A percentile compares a stretch with the other conserved stretches of the same genome.
Conservation (phyloP, 2,888 invertebrate genomes). For the Hirudinaria manillensis region DNA sequence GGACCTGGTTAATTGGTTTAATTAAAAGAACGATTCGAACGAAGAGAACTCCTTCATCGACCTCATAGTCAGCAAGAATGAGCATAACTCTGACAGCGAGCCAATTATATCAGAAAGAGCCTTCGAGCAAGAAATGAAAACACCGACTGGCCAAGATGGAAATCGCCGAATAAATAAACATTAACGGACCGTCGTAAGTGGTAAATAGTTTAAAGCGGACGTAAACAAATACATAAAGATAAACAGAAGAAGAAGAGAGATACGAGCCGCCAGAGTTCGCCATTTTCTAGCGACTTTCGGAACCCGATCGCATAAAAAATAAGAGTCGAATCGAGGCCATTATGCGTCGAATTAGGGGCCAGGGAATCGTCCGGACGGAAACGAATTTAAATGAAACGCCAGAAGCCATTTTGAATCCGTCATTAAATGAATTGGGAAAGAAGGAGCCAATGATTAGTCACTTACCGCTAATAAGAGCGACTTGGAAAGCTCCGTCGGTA, state of each 20-base stretch:
- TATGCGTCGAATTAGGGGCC: no score
- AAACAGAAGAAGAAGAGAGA: background rate
- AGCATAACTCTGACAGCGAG: background rate
- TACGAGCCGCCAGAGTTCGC: background rate
- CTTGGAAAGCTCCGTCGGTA: background rate
- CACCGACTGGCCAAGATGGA: background rate
- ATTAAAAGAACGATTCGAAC: no score
- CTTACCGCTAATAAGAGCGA: constrained; percentile 10
- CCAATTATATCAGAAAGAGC: constrained; percentile 13
- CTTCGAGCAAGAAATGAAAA: background rate
- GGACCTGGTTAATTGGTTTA: no score
- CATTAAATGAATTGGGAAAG: no score
- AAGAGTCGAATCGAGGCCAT: no score
- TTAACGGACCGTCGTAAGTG: background rate
- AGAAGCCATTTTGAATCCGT: background rate
- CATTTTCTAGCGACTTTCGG: background rate
- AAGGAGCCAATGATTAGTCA: background rate
- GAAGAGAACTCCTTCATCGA: no score
- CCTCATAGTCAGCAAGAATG: no score
- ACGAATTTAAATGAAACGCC: background rate
- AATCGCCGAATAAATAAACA: background rate
- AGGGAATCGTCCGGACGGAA: background rate
- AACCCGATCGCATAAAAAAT: constrained; percentile 2
- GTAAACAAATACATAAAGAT: background rate
- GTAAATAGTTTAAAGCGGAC: background rate